Evolutionary conservation across 1,140 invertebrate genomes (phyloP), one percentile per base, ranked within the genome.

Genomic region (Trachymyrmex septentrionalis): DNA sequence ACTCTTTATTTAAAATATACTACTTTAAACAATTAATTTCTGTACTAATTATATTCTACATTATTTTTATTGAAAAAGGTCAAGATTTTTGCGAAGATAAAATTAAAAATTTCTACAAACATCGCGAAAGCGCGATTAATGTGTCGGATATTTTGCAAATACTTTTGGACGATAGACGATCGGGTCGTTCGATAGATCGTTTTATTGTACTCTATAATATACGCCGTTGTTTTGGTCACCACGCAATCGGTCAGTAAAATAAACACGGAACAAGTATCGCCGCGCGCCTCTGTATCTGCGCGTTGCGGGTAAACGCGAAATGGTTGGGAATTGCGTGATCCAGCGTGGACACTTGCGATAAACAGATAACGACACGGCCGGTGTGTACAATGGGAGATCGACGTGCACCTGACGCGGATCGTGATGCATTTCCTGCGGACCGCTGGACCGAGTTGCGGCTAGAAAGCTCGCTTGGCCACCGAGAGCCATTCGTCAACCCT

Each of bases 401-500:
- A 88, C 87, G 86, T 90, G 89, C 73, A 89, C 87, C 84, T 91
- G 90, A 90, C 90, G 80, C 67, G 87, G 85, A 91, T 90, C 88
- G 91, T 86, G 85, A 86, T 81, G 85, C 80, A 75, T 84, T 87
- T 87, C 86, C 86, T 87, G 80, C 78, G 86, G 77, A 84, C 53
- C 86, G 86, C 55, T 82, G 77, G 64, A 53, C 76, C 66, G 85
- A 69, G 76, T 81, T 87, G 82, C 59, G 84, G 80, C 88, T 72
- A 66, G 69, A 80, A 78, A 38, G 86, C 73, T 87, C 67, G 86
- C 48, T 80, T 75, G 55, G 59, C 76, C 75, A 85, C 85, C 84
- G 77, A 92, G 88, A 86, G 85, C 87, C 89, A 91, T 91, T 86
- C 86, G 89, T 90, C 90, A 91, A 89, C 86, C 91, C 88, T 92